phyloP scores from a whole-genome alignment of 2,113 vertebrate genomes.

The Zingel zingel region DNA sequence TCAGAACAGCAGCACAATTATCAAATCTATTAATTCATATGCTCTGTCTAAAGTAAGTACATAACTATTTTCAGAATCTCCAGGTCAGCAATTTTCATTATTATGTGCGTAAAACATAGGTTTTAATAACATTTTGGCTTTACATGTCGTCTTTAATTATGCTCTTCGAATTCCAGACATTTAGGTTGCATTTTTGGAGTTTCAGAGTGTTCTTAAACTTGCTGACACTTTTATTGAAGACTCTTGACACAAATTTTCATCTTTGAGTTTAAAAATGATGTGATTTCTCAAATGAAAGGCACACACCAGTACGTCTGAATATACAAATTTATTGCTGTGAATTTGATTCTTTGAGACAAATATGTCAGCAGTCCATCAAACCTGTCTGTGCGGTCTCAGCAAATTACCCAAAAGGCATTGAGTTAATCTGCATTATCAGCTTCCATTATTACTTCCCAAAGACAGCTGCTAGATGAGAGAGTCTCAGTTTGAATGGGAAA shows the following conservation, averaged over 20 bases:
- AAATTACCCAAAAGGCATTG: slow-evolving; percentile 29
- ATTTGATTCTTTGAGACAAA: neutral
- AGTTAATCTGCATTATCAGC: slow-evolving; percentile 40
- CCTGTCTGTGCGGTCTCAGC: slow-evolving; percentile 20
- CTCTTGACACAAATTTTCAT: neutral
- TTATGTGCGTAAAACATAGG: no score
- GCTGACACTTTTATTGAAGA: neutral
- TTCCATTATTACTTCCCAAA: slow-evolving; percentile 39
- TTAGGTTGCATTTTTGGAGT: neutral
- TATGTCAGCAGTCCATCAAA: neutral
- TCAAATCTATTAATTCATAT: slow-evolving; percentile 1
- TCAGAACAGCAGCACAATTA: slow-evolving; percentile 2
- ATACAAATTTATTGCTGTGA: neutral
- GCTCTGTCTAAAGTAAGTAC: neutral
- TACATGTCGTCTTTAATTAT: neutral
- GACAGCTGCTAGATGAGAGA: slow-evolving; percentile 19
- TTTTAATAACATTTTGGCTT: neutral
- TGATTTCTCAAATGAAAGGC: neutral
- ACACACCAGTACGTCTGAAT: neutral
- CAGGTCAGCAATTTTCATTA: neutral
- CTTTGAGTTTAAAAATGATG: neutral
- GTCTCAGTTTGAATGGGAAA: slow-evolving; percentile 31
- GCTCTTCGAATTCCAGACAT: neutral
- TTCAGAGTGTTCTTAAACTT: neutral
- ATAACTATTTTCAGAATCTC: neutral